These are phyloP conservation scores for Astur gentilis DNA, from an alignment of 2,113 vertebrate species.

Conservation along the genomic window DNA sequence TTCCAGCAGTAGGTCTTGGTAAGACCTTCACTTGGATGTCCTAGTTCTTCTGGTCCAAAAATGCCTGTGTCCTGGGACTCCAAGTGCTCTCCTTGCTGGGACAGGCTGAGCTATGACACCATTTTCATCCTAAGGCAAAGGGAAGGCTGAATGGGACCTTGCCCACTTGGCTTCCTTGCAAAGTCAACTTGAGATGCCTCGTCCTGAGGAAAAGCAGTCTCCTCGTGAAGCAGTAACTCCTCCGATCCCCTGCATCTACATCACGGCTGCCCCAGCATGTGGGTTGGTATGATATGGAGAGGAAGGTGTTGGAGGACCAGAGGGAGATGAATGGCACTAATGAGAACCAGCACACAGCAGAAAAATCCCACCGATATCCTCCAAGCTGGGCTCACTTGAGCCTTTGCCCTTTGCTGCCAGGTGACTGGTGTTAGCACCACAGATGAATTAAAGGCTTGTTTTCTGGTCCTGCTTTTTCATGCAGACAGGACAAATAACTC, in stretches of 20 bases:
- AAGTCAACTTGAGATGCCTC: background rate
- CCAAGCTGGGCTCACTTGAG: background rate
- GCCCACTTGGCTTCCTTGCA: background rate
- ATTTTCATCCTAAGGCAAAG: background rate
- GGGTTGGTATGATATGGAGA: accelerated
- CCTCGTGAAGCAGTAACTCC: background rate
- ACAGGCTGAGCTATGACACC: background rate
- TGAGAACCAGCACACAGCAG: background rate
- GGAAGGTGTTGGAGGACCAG: background rate
- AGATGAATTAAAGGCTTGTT: conserved; percentile 8
- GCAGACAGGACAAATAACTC: conserved; percentile 40
- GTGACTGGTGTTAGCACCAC: background rate
- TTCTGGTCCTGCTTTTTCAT: conserved; percentile 23
- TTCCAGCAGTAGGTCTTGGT: background rate
- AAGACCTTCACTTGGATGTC: background rate
- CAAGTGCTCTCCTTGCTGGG: background rate
- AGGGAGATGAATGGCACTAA: background rate
- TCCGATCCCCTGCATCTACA: background rate
- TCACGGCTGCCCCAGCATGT: accelerated
- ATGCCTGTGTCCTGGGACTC: background rate
- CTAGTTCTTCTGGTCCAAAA: background rate
- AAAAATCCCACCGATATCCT: background rate
- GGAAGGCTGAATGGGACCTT: background rate
- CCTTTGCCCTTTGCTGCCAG: background rate
- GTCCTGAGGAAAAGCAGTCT: background rate